phyloP scores from a whole-genome alignment of 2,797 vertebrate species.

The Aselliscus stoliczkanus region DNA sequence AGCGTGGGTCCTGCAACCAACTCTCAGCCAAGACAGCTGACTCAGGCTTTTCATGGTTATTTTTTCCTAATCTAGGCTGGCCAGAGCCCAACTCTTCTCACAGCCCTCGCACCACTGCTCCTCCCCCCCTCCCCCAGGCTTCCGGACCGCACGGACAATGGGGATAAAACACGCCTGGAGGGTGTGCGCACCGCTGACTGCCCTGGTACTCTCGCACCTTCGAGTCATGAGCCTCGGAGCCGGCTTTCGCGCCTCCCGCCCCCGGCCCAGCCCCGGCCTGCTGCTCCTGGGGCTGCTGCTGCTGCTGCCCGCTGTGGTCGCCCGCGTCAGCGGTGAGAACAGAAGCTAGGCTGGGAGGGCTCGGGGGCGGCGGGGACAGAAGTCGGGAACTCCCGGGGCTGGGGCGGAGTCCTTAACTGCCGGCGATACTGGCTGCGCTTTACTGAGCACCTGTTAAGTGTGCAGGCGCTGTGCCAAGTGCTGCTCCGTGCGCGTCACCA shows the following conservation, averaged over 20 bases:
- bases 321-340: neutral
- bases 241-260: fast-evolving
- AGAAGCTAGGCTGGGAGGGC: neutral
- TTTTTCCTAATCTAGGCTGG: slow-evolving; percentile 30
- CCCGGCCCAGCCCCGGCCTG: fast-evolving
- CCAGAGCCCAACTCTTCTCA: neutral
- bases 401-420: neutral
- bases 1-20: neutral
- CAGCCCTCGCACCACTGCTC: neutral
- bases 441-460: too few species aligned
- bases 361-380: fast-evolving
- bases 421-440: fast-evolving
- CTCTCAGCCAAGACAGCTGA: neutral
- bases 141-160: slow-evolving; percentile 22
- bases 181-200: neutral
- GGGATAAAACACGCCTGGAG: neutral
- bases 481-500: fast-evolving
- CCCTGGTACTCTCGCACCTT: fast-evolving
- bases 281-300: slow-evolving; percentile 51
- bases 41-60: neutral
- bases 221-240: neutral
- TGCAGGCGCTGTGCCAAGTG: fast-evolving
- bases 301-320: neutral
- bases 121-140: neutral
- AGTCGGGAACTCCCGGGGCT: neutral